A percentile compares a stretch with the other conserved stretches of the same genome.
These are phyloP conservation scores for Ryuthela nishihirai DNA, from an alignment of 2,888 invertebrate species.

Conservation along the genomic window DNA sequence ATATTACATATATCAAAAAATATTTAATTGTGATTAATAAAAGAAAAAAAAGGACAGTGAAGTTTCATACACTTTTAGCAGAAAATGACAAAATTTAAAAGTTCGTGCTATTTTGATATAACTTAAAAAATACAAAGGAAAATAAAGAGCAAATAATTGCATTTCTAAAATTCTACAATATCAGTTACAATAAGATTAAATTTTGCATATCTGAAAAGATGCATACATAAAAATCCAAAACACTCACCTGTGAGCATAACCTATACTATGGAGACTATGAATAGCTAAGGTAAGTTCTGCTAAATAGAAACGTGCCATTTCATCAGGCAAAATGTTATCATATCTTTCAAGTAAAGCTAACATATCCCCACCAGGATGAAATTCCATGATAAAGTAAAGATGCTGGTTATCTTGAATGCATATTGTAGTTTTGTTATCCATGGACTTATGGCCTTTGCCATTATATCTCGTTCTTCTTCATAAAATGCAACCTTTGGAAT, in stretches of 20 bases:
- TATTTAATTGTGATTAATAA: too few species aligned
- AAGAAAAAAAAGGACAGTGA: neutral
- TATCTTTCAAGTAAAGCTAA: slow-evolving; percentile 62
- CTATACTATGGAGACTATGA: slow-evolving; percentile 71
- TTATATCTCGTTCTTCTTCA: slow-evolving; percentile 76
- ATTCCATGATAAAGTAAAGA: slow-evolving; percentile 81
- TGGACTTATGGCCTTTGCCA: slow-evolving; percentile 64
- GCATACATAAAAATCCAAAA: neutral
- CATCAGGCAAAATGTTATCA: slow-evolving; percentile 67
- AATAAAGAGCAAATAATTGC: too few species aligned
- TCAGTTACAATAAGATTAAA: too few species aligned
- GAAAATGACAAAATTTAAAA: neutral
- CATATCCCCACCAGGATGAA: slow-evolving; percentile 78
- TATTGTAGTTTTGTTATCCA: slow-evolving; percentile 80
- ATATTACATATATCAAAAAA: too few species aligned
- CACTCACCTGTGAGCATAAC: slow-evolving; percentile 69
- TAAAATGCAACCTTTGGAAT: slow-evolving; percentile 59
- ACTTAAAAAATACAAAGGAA: too few species aligned
- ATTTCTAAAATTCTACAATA: too few species aligned
- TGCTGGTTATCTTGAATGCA: slow-evolving; percentile 75
- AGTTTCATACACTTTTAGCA: neutral
- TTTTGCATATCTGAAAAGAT: neutral
- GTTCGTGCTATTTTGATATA: too few species aligned
- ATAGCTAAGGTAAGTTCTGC: slow-evolving; percentile 74
- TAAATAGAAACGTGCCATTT: slow-evolving; percentile 70